phyloP scores from a whole-genome alignment of 1,140 invertebrate species.

The Thalassaphorura encarpata region DNA sequence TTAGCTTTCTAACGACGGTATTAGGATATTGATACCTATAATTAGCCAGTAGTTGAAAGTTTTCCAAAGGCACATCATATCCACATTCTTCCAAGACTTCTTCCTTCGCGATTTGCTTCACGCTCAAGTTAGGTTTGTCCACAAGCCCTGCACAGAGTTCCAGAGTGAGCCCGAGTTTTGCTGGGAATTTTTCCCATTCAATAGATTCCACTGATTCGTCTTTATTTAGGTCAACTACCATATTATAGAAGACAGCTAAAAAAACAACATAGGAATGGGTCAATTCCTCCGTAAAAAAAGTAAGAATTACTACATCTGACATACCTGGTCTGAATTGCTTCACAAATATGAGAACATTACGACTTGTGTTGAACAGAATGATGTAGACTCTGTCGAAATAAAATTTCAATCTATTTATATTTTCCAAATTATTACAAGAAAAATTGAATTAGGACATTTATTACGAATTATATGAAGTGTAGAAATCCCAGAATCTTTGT shows the following conservation, averaged over 20 bases:
- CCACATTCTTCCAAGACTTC: slow-evolving; percentile 93
- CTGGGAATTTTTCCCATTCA: slow-evolving; percentile 61
- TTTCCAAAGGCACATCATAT: slow-evolving; percentile 64
- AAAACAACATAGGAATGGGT: slow-evolving; percentile 6
- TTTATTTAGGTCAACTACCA: slow-evolving; percentile 39
- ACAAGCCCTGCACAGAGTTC: slow-evolving; percentile 93
- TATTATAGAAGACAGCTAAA: slow-evolving; percentile 33
- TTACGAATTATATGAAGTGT: slow-evolving; percentile 43
- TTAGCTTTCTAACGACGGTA: too few species aligned
- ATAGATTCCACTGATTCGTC: too few species aligned
- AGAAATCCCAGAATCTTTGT: slow-evolving; percentile 43
- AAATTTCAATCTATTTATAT: background rate
- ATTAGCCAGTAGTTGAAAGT: slow-evolving; percentile 60
- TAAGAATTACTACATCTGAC: slow-evolving; percentile 12
- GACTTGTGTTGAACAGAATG: slow-evolving; percentile 66
- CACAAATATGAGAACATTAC: slow-evolving; percentile 72
- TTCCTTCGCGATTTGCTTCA: slow-evolving; percentile 70
- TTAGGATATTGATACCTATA: too few species aligned
- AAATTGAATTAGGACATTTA: background rate
- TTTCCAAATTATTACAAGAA: background rate
- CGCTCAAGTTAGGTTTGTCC: slow-evolving; percentile 62
- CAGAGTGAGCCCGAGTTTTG: slow-evolving; percentile 63
- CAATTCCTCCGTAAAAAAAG: slow-evolving; percentile 19
- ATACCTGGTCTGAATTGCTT: slow-evolving; percentile 83
- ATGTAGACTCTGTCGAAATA: slow-evolving; percentile 55